These are phyloP conservation scores for Nothocercus julius DNA, from an alignment of 2,113 vertebrate species.

Conservation along the genomic window DNA sequence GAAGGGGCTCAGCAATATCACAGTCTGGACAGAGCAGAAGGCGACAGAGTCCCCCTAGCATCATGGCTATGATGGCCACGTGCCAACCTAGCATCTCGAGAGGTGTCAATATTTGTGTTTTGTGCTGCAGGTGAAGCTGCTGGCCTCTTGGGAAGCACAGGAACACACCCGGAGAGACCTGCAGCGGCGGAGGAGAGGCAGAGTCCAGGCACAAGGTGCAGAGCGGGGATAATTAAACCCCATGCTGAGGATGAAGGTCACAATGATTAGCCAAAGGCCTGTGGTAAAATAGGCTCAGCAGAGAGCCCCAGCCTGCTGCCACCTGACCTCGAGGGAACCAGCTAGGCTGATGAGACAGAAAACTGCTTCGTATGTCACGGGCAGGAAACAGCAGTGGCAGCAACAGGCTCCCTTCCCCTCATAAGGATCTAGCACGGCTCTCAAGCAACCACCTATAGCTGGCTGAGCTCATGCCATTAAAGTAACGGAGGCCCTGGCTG, in stretches of 20 bases:
- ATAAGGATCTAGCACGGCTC: background rate
- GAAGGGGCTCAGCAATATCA: background rate
- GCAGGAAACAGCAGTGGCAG: background rate
- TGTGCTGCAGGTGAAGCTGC: no score
- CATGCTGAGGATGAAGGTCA: background rate
- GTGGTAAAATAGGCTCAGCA: no score
- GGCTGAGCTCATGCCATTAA: background rate
- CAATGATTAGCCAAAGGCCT: no score
- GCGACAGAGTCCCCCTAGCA: accelerated
- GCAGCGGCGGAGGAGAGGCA: background rate
- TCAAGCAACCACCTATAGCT: background rate
- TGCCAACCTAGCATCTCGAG: background rate
- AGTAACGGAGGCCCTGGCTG: background rate
- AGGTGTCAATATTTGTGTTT: background rate
- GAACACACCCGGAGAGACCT: background rate
- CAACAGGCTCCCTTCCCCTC: background rate
- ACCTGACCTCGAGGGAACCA: background rate
- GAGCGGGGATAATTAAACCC: no score
- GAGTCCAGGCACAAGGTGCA: background rate
- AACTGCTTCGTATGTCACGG: background rate
- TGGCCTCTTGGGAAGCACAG: background rate
- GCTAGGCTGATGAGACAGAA: background rate
- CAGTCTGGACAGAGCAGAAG: background rate
- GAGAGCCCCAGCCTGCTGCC: background rate
- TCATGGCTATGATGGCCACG: background rate